Evolutionary conservation across 2,113 vertebrate genomes (phyloP), one percentile per base, ranked within the genome.

Genomic region (Elaphurus davidianus): DNA sequence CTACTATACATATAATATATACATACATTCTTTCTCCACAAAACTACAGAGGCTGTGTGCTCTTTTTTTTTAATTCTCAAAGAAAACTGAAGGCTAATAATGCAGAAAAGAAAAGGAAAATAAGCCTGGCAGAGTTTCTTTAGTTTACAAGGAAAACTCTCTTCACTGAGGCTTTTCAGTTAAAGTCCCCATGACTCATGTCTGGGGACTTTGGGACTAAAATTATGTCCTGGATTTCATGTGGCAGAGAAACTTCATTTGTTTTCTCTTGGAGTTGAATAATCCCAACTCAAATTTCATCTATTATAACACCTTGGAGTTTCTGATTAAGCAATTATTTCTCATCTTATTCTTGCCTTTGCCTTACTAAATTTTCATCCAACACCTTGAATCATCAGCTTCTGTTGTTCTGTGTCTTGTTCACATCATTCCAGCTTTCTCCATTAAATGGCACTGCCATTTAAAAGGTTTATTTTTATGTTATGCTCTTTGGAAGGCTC

Each of bases 391-490:
- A 28, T 45, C 25, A 13, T 17, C 27, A 8, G 12, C 36, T 82
- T 36, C 62, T 5, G 11, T 11, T 52, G 23, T 16, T 6, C 0
- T 43, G 25, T 30, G 6, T 47, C 15, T 74, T 9, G 6, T 27
- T 30, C 1, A 17, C 17, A 16, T 47, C 40, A 14, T 64, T 36
- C 60, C 36, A 28, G 47, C 40, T 45, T 74, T 45, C 64, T 52
- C 54, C 27, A 17, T 30, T 43, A 89, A 92, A 50, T 33, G 12
- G 40, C 4, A 21, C 2, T 57, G 71, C 21, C 60, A 36, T 52
- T 97, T 94, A 5, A 7, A 76, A 74, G 1, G 55, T 87, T 84
- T 81, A 52, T 90, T 87, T 95, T 79, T 91, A 52, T 81, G 30
- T 14, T 60, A 33, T 40, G 21, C 54, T 94, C 28, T 97, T 47